Evolutionary conservation across 2,113 vertebrate genomes (phyloP).

Genomic region (Engraulis encrasicolus): DNA sequence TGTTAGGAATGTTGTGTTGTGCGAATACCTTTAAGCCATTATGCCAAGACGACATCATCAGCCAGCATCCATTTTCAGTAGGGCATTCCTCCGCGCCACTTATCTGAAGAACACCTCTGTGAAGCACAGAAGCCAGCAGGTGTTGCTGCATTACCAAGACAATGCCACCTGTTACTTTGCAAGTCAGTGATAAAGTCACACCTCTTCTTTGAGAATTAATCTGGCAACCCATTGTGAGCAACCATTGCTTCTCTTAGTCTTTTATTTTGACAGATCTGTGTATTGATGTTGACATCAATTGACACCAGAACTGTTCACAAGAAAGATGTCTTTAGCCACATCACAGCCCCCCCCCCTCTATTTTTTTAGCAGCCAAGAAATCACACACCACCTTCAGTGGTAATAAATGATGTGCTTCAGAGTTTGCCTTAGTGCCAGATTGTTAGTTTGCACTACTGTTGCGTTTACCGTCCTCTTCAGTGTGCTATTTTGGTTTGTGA

Average conservation of each 20-base stretch:
- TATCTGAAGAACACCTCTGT: not conserved
- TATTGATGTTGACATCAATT: not conserved
- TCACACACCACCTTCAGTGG: too few relatives aligned
- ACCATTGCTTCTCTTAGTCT: not conserved
- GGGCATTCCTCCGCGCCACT: not conserved
- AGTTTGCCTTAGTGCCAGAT: not conserved
- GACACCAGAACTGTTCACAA: not conserved
- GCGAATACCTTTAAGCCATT: not conserved
- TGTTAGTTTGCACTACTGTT: not conserved
- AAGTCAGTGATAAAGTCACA: not conserved
- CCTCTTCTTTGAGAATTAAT: not conserved
- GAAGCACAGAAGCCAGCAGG: not conserved
- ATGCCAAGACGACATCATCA: not conserved
- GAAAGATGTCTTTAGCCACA: not conserved
- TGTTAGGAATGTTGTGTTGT: too few relatives aligned
- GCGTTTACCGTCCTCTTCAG: not conserved
- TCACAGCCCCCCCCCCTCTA: too few relatives aligned
- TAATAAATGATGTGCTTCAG: too few relatives aligned
- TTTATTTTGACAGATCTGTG: conserved; percentile 1
- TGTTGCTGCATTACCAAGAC: not conserved
- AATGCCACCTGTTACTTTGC: not conserved
- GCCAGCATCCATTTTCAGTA: not conserved
- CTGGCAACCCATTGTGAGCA: not conserved
- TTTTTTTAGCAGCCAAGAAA: too few relatives aligned
- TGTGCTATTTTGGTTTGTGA: not conserved